Conservation (phyloP, 2,113 vertebrate genomes). For the Nesoenas mayeri region DNA sequence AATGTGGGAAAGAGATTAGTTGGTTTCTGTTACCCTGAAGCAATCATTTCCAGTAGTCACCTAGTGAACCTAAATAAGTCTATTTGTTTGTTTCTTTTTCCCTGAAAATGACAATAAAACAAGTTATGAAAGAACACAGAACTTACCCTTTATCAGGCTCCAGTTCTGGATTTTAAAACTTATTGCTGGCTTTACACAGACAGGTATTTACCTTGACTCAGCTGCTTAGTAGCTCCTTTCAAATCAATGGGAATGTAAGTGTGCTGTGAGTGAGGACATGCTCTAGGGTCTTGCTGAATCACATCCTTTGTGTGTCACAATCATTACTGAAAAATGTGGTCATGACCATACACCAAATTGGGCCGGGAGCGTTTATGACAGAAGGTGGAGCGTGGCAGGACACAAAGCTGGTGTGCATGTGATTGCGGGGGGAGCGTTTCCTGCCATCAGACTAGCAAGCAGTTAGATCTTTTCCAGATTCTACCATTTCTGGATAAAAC, state of each 20-base stretch:
- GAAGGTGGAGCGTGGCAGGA: not conserved
- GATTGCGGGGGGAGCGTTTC: not conserved
- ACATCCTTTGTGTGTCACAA: not conserved
- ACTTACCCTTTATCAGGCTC: not conserved
- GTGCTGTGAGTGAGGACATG: not conserved
- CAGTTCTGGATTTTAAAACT: not conserved
- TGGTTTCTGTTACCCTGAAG: not conserved
- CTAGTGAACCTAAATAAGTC: not conserved
- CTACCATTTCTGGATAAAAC: not conserved
- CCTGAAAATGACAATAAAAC: not conserved
- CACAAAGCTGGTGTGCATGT: not conserved
- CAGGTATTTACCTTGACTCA: not conserved
- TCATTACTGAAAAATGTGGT: slow-evolving; percentile 1
- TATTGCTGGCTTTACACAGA: not conserved
- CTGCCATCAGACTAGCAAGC: not conserved
- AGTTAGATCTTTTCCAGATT: not conserved
- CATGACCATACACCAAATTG: not conserved
- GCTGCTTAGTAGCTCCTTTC: not conserved
- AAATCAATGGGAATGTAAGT: not conserved
- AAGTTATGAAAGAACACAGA: not conserved
- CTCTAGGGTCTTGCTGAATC: slow-evolving; percentile 22
- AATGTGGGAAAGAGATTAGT: slow-evolving; percentile 5
- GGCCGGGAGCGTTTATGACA: not conserved
- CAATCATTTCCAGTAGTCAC: not conserved
- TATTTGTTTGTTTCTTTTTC: not conserved